Percentiles rank a stretch among this genome's conserved stretches.
These are phyloP conservation scores for Calliopsis andreniformis DNA, from an alignment of 1,140 invertebrate genomes.

Conservation along the genomic window DNA sequence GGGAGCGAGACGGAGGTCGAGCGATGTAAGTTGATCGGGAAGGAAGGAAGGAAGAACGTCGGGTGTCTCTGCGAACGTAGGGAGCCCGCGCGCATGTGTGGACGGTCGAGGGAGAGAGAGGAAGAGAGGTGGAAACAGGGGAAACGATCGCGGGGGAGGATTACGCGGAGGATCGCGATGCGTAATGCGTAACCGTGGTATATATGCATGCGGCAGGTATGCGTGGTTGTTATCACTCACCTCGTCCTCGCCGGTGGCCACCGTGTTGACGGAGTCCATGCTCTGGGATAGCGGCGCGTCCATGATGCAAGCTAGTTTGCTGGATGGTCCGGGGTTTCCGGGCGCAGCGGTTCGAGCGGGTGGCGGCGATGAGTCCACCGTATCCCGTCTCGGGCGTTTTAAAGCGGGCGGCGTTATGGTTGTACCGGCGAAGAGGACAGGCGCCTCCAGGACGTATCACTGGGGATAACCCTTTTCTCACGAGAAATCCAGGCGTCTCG, in stretches of 20 bases:
- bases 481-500: slow-evolving; percentile 64
- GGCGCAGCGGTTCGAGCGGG: slow-evolving; percentile 76
- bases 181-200: slow-evolving; percentile 35
- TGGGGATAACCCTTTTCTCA: slow-evolving; percentile 71
- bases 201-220: neutral
- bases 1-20: slow-evolving; percentile 38
- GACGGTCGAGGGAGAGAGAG: slow-evolving; percentile 7
- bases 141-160: slow-evolving; percentile 23
- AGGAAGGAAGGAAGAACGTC: slow-evolving; percentile 40
- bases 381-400: slow-evolving; percentile 83
- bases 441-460: slow-evolving; percentile 80
- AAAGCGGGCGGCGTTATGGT: slow-evolving; percentile 82
- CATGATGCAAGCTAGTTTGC: slow-evolving; percentile 81
- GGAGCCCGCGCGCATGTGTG: slow-evolving; percentile 9
- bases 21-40: slow-evolving; percentile 44
- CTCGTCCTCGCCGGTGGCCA: slow-evolving; percentile 94
- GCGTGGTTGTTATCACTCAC: slow-evolving; percentile 81
- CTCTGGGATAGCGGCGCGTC: slow-evolving; percentile 89
- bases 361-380: slow-evolving; percentile 80
- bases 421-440: slow-evolving; percentile 80
- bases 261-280: slow-evolving; percentile 95
- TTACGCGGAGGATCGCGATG: neutral
- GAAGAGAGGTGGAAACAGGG: slow-evolving; percentile 37
- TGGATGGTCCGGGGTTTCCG: slow-evolving; percentile 77
- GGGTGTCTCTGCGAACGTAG: slow-evolving; percentile 9